Evolutionary conservation across 2,888 invertebrate species (phyloP).

Genomic region (Thymelicus acteon): DNA sequence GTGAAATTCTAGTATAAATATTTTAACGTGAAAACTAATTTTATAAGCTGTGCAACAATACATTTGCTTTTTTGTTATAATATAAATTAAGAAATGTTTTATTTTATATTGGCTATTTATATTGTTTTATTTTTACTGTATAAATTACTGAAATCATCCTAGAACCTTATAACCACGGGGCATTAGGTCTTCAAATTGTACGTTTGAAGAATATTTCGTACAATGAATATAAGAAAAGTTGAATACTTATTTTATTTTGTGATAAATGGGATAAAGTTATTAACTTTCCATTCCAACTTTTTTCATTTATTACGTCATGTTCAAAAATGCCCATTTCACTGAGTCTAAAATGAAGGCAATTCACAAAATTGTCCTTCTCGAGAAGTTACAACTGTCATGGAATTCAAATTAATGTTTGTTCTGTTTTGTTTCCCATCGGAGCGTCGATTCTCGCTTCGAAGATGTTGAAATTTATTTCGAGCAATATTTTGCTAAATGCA

Average conservation of each 20-base stretch:
- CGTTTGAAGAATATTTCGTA: slow-evolving; percentile 25
- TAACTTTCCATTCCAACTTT: slow-evolving; percentile 82
- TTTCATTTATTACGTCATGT: slow-evolving; percentile 82
- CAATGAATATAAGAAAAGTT: slow-evolving; percentile 60
- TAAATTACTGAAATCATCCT: not conserved
- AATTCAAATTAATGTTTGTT: slow-evolving; percentile 82
- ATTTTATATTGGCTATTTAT: not conserved
- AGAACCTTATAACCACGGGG: slow-evolving; percentile 7
- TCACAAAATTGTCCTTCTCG: slow-evolving; percentile 78
- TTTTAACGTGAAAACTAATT: not conserved
- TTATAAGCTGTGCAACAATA: not conserved
- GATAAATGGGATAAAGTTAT: slow-evolving; percentile 84
- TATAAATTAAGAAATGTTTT: no score
- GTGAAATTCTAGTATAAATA: not conserved
- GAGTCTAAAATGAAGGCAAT: slow-evolving; percentile 78
- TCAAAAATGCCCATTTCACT: slow-evolving; percentile 77
- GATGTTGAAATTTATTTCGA: slow-evolving; percentile 55
- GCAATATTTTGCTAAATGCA: slow-evolving; percentile 48
- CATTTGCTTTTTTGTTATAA: not conserved
- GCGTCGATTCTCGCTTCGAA: slow-evolving; percentile 21
- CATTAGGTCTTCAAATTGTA: slow-evolving; percentile 22
- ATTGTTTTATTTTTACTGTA: not conserved
- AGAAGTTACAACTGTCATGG: slow-evolving; percentile 79
- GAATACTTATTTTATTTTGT: slow-evolving; percentile 66
- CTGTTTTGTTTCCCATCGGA: slow-evolving; percentile 74